Base-by-base conservation (phyloP, 2,888 invertebrate genomes). In the Agrilus mali region DNA sequence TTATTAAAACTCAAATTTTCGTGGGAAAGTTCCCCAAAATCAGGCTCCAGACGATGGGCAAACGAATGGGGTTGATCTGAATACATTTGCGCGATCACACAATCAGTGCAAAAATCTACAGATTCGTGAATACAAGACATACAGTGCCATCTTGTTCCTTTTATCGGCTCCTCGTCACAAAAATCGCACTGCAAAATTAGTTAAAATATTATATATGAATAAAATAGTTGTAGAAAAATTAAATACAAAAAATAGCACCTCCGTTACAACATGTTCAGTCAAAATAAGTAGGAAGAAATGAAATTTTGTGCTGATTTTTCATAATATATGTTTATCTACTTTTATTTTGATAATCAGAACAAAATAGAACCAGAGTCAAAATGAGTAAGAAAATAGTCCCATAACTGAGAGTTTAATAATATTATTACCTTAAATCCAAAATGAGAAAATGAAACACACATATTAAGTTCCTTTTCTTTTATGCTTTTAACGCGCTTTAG, bases 121-220 rank as follows among this genome's bases (percentile, higher is more conserved):
- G 69, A 68, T 33, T 63, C 61, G 3, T 60, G 56, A 36, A 69
- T 65, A 55, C 85, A 86, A 43, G 76, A 74, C 20, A 68, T 65
- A 55, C 86, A 86, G 54, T 80, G 79, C 82, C 83, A 86, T 43
- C 81, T 67, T 10, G 73, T 72, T 10, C 80, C 80, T 16, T 69
- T 63, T 38, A 82, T 73, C 1, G 82, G 80, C 17, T 77, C 73
- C 47, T 74, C 73, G 2, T 70, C 66, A 56, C 86, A 86, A 14
- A 71, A 66, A 52, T 74, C 73, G 61, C 86, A 86, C 74, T 77
- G 50, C 47, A 66, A 62, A 46, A 41, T 20, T 15, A 14, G 2
- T 20, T 37, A 15, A 16, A 8, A 37, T 10, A 37, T n/a, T n/a
- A n/a, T n/a, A n/a, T n/a, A n/a, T n/a, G n/a, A n/a, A n/a, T n/a